Evolutionary conservation across 2,797 vertebrate genomes (phyloP).

Genomic region (Crenichthys baileyi): DNA sequence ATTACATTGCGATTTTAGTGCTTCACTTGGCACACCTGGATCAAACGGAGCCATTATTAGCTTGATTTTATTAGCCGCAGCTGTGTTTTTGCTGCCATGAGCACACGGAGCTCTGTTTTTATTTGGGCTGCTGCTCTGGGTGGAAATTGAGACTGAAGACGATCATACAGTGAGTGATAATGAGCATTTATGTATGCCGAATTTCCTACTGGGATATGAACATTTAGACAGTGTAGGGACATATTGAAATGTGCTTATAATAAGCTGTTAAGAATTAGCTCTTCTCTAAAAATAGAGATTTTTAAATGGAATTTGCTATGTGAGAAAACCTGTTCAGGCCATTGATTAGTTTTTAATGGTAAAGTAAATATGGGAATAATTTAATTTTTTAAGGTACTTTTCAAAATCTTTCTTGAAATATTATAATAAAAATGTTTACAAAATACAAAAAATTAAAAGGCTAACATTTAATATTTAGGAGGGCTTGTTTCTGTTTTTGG

Average conservation of each 20-base stretch:
- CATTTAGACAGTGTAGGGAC: not conserved
- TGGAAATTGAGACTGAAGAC: not conserved
- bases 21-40: constrained; percentile 33
- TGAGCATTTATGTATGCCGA: not conserved
- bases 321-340: too few relatives aligned
- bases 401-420: not conserved
- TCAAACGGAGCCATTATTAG: constrained; percentile 34
- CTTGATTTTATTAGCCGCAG: constrained; percentile 37
- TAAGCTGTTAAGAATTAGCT: not conserved
- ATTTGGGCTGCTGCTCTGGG: not conserved
- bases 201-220: not conserved
- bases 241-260: not conserved
- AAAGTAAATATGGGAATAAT: not conserved
- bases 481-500: not conserved
- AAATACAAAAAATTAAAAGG: not conserved
- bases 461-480: not conserved
- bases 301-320: not conserved
- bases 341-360: not conserved
- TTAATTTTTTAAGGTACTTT: not conserved
- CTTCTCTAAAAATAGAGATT: not conserved
- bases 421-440: not conserved
- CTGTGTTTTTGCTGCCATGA: constrained; percentile 22
- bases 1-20: constrained; percentile 1
- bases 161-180: not conserved
- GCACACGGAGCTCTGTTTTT: not conserved